Evolutionary conservation across 64 coral and sea anemone species (phyloP).

Genomic region (Actinia tenebrosa): DNA sequence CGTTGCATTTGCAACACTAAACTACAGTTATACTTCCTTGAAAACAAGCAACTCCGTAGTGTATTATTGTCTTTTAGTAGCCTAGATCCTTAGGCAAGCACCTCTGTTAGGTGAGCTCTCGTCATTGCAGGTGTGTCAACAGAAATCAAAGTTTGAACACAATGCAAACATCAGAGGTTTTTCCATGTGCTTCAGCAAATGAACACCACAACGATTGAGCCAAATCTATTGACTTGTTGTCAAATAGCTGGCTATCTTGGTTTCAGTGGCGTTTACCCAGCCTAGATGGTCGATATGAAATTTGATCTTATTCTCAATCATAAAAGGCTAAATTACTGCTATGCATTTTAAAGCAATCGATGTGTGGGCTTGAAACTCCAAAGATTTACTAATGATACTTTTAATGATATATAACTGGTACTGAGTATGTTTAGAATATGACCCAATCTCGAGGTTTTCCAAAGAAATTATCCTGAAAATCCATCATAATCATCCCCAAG

Average conservation of each 20-base stretch:
- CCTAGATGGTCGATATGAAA: constrained; percentile 15
- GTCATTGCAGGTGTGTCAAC: constrained; percentile 17
- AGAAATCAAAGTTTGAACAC: constrained; percentile 19
- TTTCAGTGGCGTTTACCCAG: constrained; percentile 16
- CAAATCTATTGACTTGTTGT: constrained; percentile 14
- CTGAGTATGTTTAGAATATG: background rate
- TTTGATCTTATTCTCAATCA: constrained; percentile 8
- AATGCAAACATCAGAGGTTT: constrained; percentile 6
- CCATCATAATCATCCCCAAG: background rate
- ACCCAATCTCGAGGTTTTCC: background rate
- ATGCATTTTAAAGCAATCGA: background rate
- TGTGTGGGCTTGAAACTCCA: background rate
- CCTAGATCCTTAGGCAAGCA: too few relatives aligned
- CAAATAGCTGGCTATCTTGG: constrained; percentile 21
- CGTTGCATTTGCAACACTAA: background rate
- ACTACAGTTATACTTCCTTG: background rate
- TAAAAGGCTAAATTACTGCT: background rate
- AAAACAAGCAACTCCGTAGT: too few relatives aligned
- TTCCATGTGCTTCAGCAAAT: constrained; percentile 26
- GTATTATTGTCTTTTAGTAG: too few relatives aligned
- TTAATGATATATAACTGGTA: too few relatives aligned
- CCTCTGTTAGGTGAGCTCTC: background rate
- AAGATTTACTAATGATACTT: background rate
- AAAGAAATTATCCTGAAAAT: background rate
- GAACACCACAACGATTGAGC: background rate